phyloP scores from a whole-genome alignment of 1,140 invertebrate species.

The Drosophila erecta region DNA sequence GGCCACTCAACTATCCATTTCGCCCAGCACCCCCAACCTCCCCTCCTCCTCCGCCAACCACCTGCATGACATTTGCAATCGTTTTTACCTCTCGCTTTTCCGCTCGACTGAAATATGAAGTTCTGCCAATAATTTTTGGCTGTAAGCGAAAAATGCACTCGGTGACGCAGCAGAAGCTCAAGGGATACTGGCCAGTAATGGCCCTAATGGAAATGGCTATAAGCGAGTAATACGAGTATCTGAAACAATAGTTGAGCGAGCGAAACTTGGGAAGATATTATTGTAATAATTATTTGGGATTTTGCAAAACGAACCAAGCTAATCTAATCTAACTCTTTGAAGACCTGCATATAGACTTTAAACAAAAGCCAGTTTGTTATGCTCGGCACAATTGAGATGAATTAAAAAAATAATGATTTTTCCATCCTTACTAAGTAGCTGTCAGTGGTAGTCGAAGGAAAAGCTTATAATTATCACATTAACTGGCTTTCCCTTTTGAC shows the following conservation, averaged over 20 bases:
- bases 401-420: no score
- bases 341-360: no score
- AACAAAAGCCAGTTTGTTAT: neutral
- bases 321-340: no score
- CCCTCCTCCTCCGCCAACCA: constrained; percentile 8
- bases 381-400: no score
- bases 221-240: neutral
- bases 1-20: constrained; percentile 22
- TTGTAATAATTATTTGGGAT: no score
- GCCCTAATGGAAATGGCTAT: constrained; percentile 2
- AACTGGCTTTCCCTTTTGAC: neutral
- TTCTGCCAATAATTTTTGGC: constrained; percentile 49
- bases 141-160: constrained; percentile 36
- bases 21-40: neutral
- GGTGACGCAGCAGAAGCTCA: constrained; percentile 43
- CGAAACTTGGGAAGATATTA: no score
- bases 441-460: neutral
- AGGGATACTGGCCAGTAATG: constrained; percentile 10
- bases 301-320: no score
- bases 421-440: no score
- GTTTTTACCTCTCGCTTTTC: constrained; percentile 45
- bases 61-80: constrained; percentile 64
- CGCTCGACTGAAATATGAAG: constrained; percentile 63
- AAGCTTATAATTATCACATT: constrained; percentile 9
- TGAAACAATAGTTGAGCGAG: neutral